These are phyloP conservation scores for Geotria australis DNA, from an alignment of 2,797 vertebrate species.

Conservation along the genomic window DNA sequence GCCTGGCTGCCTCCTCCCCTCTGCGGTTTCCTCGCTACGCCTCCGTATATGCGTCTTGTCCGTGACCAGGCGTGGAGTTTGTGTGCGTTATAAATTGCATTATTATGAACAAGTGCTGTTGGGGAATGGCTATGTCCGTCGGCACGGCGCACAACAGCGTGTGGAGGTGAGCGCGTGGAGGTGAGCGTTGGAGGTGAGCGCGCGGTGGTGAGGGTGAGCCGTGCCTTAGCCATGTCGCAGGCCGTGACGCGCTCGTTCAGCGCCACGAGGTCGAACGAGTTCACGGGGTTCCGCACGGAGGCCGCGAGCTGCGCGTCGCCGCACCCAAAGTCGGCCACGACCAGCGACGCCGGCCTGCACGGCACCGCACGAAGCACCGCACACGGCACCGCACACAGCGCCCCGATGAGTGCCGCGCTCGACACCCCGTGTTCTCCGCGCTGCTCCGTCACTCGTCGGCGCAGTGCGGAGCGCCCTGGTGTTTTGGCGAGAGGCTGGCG, in stretches of 20 bases:
- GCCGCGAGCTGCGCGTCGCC: slow-evolving; percentile 54
- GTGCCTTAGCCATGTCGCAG: slow-evolving; percentile 67
- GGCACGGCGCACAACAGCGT: not conserved
- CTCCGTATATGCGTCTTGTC: no score
- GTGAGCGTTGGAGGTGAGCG: not conserved
- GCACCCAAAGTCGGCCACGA: slow-evolving; percentile 77
- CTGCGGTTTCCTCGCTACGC: no score
- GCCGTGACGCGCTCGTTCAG: slow-evolving; percentile 36
- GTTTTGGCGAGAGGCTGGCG: no score
- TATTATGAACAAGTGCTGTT: no score
- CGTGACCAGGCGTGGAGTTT: no score
- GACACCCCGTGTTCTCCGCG: no score
- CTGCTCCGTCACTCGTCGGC: no score
- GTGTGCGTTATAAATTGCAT: no score
- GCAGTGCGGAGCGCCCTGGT: no score
- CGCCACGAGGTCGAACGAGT: slow-evolving; percentile 53
- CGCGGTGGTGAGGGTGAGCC: slow-evolving; percentile 1
- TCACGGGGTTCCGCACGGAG: slow-evolving; percentile 42
- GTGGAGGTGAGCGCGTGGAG: not conserved
- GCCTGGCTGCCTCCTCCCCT: no score
- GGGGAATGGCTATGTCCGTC: no score
- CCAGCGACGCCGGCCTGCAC: slow-evolving; percentile 28
- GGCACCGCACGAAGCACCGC: not conserved
- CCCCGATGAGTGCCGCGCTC: not conserved
- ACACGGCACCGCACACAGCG: not conserved